Percentiles rank a stretch among this genome's conserved stretches.
Conservation (phyloP, 2,797 vertebrate genomes). For the Semotilus atromaculatus region DNA sequence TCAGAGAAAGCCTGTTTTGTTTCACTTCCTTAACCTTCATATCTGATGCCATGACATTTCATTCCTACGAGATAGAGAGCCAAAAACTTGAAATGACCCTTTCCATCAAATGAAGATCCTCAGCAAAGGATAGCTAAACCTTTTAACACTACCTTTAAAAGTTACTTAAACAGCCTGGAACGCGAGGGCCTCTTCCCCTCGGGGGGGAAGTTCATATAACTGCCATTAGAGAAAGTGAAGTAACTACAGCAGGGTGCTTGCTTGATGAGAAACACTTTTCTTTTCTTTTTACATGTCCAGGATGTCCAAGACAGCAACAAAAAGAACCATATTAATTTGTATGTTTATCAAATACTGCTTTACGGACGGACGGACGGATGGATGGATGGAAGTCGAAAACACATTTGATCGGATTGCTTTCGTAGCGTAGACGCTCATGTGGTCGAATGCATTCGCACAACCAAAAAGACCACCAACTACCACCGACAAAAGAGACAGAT, state of each 20-base stretch:
- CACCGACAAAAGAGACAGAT: no score
- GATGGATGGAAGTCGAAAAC: no score
- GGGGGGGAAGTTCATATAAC: neutral
- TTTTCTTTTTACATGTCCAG: neutral
- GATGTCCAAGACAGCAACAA: neutral
- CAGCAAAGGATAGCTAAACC: neutral
- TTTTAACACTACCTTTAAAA: neutral
- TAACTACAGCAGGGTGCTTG: neutral
- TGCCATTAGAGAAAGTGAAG: slow-evolving; percentile 7
- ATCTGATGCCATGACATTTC: slow-evolving; percentile 17
- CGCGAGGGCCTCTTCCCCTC: neutral
- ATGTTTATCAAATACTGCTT: no score
- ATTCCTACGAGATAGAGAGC: neutral
- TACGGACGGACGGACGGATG: no score
- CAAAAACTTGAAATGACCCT: slow-evolving; percentile 13
- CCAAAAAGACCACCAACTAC: no score
- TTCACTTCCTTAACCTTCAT: neutral
- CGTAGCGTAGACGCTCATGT: no score
- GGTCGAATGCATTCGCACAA: no score
- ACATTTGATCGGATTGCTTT: no score
- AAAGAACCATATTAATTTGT: no score
- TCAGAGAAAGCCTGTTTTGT: neutral
- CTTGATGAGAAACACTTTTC: neutral
- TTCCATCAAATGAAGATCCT: slow-evolving; percentile 8
- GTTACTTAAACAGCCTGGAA: neutral